Percentiles rank a stretch among this genome's conserved stretches.
phyloP scores from a whole-genome alignment of 2,113 vertebrate genomes.

The Osmerus mordax region DNA sequence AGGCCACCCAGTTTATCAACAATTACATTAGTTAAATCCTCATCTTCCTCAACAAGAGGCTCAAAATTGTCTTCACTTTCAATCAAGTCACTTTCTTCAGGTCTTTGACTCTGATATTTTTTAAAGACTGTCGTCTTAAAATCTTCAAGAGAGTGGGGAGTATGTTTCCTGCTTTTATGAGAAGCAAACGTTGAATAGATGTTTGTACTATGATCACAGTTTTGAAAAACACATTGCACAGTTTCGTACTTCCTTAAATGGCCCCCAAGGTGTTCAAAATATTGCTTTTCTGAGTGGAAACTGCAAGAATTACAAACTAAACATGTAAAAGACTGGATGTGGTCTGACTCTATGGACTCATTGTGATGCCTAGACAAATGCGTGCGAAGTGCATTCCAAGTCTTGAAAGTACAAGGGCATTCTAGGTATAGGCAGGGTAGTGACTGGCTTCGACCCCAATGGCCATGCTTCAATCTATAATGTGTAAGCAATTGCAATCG shows the following conservation, averaged over 20 bases:
- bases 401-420: too few species aligned
- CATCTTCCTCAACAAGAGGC: neutral
- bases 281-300: conserved; percentile 23
- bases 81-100: neutral
- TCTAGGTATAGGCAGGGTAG: too few species aligned
- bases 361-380: conserved; percentile 31
- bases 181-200: conserved; percentile 21
- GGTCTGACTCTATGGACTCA: conserved; percentile 9
- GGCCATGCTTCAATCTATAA: too few species aligned
- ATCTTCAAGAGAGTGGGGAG: conserved; percentile 20
- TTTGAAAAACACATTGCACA: conserved; percentile 33
- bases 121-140: conserved; percentile 17
- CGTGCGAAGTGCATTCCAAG: conserved; percentile 15
- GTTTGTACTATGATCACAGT: conserved; percentile 27
- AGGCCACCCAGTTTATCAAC: conserved; percentile 11
- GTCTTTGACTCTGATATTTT: neutral
- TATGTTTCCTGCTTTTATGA: conserved; percentile 24
- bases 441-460: too few species aligned
- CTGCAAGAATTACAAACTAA: conserved; percentile 26
- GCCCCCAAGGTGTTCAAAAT: conserved; percentile 31
- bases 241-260: conserved; percentile 28
- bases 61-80: conserved; percentile 1
- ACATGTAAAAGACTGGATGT: conserved; percentile 23
- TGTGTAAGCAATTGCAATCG: too few species aligned
- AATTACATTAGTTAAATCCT: conserved; percentile 14